Evolutionary conservation across 2,888 invertebrate species (phyloP), one percentile per base, ranked within the genome.

Genomic region (Sesia apiformis): DNA sequence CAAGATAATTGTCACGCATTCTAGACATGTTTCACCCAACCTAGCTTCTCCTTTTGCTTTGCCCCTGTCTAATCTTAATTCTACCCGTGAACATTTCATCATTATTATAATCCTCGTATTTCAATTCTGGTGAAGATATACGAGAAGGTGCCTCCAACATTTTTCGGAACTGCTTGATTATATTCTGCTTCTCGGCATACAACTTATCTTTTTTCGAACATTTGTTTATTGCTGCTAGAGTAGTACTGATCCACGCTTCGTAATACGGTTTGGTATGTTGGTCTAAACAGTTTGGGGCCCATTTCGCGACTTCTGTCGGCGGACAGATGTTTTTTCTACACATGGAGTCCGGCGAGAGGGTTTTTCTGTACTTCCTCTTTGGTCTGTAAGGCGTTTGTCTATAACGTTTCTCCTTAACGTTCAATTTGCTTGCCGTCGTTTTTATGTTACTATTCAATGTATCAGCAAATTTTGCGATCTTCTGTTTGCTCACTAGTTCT

Each of bases 241-340:
- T 80, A 0, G 81, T 84, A 49, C 79, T 67, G 0, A 88, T 76
- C 87, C 87, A 88, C 0, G 87, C 87, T 50, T 86, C 86, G 63
- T 88, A 87, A 46, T 84, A 86, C 0, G 80, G 81, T 52, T 76
- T 76, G 0, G 82, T 78, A n/a, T 78, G 74, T 0, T 66, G 61
- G 3, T 66, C 73, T 0, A 76, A 55, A 3, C 70, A 70, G 0
- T 66, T 62, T 0, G 84, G 80, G 1, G 71, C 74, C 86, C 84
- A 86, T 61, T 78, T 79, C 0, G 83, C 81, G 0, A 84, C 77
- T 56, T 84, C 84, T 0, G 84, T 84, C 0, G 65, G 62, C 0
- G 80, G 79, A 0, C 76, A 76, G 0, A 7, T 6, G 8, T 38
- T 7, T 38, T 38, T 50, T 3, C 46, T n/a, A 23, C 23, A 23